phyloP scores from a whole-genome alignment of 1,140 invertebrate genomes.

The Ridgeia piscesae region DNA sequence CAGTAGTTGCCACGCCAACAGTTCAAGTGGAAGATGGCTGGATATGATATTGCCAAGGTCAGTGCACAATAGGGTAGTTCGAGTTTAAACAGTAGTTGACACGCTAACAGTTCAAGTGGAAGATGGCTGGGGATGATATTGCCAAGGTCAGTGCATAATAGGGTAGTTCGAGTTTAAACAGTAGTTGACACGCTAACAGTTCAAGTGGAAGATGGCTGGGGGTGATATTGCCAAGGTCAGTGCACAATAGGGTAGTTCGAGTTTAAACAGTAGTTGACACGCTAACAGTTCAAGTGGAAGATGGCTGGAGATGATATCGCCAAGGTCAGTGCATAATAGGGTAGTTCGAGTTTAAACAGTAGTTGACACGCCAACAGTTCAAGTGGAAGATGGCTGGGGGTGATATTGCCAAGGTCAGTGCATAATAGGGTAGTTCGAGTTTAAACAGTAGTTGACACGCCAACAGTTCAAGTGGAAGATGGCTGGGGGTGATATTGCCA shows the following conservation, averaged over 20 bases:
- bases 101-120: conserved; percentile 28
- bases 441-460: conserved; percentile 24
- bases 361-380: conserved; percentile 26
- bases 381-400: conserved; percentile 30
- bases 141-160: conserved; percentile 17
- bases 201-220: conserved; percentile 29
- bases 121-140: conserved; percentile 27
- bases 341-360: not conserved
- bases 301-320: conserved; percentile 28
- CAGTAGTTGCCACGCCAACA: conserved; percentile 27
- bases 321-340: conserved; percentile 2
- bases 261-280: conserved; percentile 22
- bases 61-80: not conserved
- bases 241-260: not conserved
- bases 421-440: not conserved
- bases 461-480: conserved; percentile 28
- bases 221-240: conserved; percentile 27
- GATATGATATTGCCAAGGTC: conserved; percentile 28
- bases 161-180: not conserved
- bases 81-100: conserved; percentile 20
- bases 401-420: conserved; percentile 25
- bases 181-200: conserved; percentile 26
- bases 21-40: conserved; percentile 28
- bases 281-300: conserved; percentile 29
- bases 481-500: conserved; percentile 28